Base-by-base conservation (phyloP, 1,140 invertebrate genomes). In the Apolygus lucorum region DNA sequence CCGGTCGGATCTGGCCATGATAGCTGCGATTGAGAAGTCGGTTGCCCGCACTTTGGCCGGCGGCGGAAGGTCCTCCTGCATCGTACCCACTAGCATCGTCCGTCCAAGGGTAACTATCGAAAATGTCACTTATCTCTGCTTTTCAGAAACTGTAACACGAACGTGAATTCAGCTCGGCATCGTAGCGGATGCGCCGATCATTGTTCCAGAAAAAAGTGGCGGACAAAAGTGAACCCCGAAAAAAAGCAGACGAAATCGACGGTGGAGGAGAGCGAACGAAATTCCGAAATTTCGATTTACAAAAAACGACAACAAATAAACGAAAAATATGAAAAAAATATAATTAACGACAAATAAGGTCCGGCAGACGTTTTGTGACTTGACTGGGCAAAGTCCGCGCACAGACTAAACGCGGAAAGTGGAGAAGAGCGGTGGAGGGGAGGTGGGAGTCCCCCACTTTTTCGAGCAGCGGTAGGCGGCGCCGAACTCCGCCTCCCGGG, bases 21-120 rank as follows among this genome's bases (percentile, higher is more conserved):
- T 95, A 59, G 93, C 92, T 28, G 91, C 92, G 76, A 95, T 95
- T 71, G 91, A 93, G 82, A 95, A 95, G 81, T 95, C 92, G 73
- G 92, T 95, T 73, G 91, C 90, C 78, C 86, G 87, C 28, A 69
- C 67, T 67, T 73, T 74, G 63, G 73, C 68, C 68, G 70, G 69
- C 24, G 72, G 68, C 17, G 72, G 69, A 49, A 64, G 59, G 42
- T 73, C 70, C 54, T 74, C 72, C 67, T 74, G 73, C 67, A 73
- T 73, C 17, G 73, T 69, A 24, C 72, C 72, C 8, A 73, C 70
- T 52, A 74, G 70, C 71, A 74, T 74, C 59, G 49, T 71, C 24
- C 14, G 59, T 69, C 21, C 34, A 26, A 17, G 27, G 63, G 27
- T 21, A 27, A 1, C 13, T 17, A 11, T 2, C 24, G 4, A 27